Evolutionary conservation across 1,140 invertebrate genomes (phyloP).

Genomic region (Drosophila arizonae): DNA sequence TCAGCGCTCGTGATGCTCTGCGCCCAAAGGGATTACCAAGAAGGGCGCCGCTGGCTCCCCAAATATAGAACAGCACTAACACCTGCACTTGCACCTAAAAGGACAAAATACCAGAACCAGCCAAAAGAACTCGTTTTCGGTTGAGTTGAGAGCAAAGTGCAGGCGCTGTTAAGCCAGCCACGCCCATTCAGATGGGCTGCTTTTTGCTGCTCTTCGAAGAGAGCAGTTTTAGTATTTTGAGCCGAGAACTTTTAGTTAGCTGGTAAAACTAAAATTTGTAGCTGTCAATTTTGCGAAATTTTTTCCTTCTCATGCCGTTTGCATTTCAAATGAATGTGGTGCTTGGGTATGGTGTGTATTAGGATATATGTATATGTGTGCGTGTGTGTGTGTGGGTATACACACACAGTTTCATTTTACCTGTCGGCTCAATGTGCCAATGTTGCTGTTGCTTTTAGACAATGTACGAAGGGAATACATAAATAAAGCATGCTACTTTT

Average conservation of each 20-base stretch:
- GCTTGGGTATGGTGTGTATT: constrained; percentile 1
- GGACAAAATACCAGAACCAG: constrained; percentile 7
- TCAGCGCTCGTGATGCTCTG: constrained; percentile 19
- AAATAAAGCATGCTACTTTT: constrained; percentile 24
- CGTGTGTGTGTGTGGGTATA: constrained; percentile 1
- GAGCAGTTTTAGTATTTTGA: constrained; percentile 38
- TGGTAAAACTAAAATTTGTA: constrained; percentile 30
- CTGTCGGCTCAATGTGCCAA: constrained; percentile 65
- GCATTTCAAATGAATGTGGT: constrained; percentile 41
- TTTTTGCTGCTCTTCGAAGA: background rate
- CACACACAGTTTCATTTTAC: constrained; percentile 56
- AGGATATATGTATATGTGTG: background rate
- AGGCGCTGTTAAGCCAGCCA: constrained; percentile 20
- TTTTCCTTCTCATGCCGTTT: constrained; percentile 48
- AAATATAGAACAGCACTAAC: background rate
- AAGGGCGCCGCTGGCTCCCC: background rate
- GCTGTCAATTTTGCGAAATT: constrained; percentile 62
- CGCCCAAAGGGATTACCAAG: constrained; percentile 23
- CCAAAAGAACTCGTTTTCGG: constrained; percentile 2
- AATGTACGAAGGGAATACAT: constrained; percentile 25
- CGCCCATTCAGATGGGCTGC: background rate
- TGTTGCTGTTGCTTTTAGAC: constrained; percentile 33
- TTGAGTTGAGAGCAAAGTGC: constrained; percentile 31
- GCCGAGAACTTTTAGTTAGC: background rate
- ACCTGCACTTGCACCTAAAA: constrained; percentile 32